Conservation (phyloP, 2,113 vertebrate genomes). For the Plecturocebus donacophilus region DNA sequence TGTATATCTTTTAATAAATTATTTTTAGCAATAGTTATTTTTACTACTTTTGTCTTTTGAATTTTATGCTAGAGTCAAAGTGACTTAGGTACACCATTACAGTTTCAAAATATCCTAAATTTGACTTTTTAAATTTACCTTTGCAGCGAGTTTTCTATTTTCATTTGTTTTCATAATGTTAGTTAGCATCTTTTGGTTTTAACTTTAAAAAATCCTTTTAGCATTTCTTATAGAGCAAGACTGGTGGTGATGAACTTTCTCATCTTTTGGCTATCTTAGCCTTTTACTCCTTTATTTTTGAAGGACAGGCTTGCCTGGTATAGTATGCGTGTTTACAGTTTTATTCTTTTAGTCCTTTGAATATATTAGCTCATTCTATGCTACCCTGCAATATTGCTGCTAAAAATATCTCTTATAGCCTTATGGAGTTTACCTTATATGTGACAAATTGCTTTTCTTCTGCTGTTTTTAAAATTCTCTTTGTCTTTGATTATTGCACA, state of each 20-base stretch:
- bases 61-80: neutral
- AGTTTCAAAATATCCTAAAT: neutral
- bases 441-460: neutral
- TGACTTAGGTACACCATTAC: neutral
- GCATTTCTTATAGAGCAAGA: neutral
- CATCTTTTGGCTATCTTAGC: neutral
- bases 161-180: neutral
- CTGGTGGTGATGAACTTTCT: neutral
- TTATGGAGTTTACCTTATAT: neutral
- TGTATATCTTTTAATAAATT: neutral
- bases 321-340: neutral
- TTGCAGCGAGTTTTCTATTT: neutral
- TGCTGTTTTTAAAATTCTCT: neutral
- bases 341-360: neutral
- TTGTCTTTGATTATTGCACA: neutral
- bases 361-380: neutral
- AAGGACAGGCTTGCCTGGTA: neutral
- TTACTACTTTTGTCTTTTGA: neutral
- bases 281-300: neutral
- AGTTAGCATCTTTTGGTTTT: neutral
- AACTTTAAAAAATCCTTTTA: neutral
- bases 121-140: neutral
- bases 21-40: neutral
- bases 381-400: neutral
- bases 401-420: neutral